These are phyloP conservation scores for Hemichromis elongatus DNA, from an alignment of 2,113 vertebrate species.

Conservation along the genomic window DNA sequence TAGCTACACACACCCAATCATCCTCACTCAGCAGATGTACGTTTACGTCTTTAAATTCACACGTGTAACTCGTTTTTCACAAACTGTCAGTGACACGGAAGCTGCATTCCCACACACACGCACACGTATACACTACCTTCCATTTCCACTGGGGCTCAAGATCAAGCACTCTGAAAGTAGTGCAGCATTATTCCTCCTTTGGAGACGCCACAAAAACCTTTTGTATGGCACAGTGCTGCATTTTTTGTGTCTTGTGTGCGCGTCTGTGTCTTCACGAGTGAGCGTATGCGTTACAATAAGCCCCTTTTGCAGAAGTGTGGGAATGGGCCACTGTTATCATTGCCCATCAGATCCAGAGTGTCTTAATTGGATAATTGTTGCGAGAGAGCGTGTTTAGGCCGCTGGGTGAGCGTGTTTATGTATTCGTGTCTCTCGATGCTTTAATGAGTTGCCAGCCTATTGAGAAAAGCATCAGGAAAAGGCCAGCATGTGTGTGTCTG, in stretches of 20 bases:
- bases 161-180: constrained; percentile 24
- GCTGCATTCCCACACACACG: background rate
- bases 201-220: constrained; percentile 36
- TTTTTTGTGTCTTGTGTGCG: background rate
- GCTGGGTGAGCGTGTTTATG: background rate
- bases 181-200: constrained; percentile 24
- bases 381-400: background rate
- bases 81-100: background rate
- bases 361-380: constrained; percentile 43
- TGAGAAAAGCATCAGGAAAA: constrained; percentile 35
- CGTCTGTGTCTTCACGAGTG: background rate
- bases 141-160: background rate
- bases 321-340: constrained; percentile 28
- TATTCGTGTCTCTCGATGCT: background rate
- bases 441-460: constrained; percentile 32
- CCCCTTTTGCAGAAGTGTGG: background rate
- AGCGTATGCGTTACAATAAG: background rate
- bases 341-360: constrained; percentile 22
- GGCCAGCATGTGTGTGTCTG: constrained; percentile 6
- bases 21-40: background rate
- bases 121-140: background rate
- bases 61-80: background rate
- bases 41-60: background rate
- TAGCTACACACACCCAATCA: constrained; percentile 3
- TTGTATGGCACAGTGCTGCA: background rate